Base-by-base conservation (phyloP, 2,888 invertebrate species). In the Dendrolimus pini region DNA sequence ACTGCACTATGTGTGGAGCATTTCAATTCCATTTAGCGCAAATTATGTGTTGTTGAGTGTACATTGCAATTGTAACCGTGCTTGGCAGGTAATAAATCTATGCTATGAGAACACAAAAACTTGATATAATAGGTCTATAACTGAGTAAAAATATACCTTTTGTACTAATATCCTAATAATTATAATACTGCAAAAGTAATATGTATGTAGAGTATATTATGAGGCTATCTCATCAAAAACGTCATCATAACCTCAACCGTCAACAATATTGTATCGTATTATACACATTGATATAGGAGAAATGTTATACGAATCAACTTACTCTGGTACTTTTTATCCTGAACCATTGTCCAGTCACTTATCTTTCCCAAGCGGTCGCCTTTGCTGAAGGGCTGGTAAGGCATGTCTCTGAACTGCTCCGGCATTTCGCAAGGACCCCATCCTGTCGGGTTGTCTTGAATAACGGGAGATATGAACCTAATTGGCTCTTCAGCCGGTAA, bases 351-450 rank as follows among this genome's bases (percentile, higher is more conserved):
- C 99, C 99, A 99, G 82, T 99, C 99, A 74, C 99, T 98, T 72
- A 99, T 99, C 93, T 99, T 99, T 70, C 99, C 99, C 66, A 99
- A 93, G 70, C 99, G 95, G 86, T 99, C 99, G 62, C 98, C 98
- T 91, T 99, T 99, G 69, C 99, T 98, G 85, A 99, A 99, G 53
- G 99, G 99, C 89, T 99, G 99, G 88, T 99, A 99, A 9, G 99
- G 99, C 94, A 98, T 97, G 85, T 98, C 97, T 77, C 95, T 95
- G 85, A 97, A 98, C 76, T 97, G 96, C 61, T 97, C 97, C 58
- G 98, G 97, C 85, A 98, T 93, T 83, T 96, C 96, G 87, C 96
- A 96, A 54, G 99, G 99, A 12, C 99, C 99, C 99, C 99, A 99
- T 80, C 99, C 99, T 66, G 93, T 93, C 1, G 95, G 94, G 84